Base-by-base conservation (phyloP, 2,888 invertebrate species). In the Standfussiana lucernea region DNA sequence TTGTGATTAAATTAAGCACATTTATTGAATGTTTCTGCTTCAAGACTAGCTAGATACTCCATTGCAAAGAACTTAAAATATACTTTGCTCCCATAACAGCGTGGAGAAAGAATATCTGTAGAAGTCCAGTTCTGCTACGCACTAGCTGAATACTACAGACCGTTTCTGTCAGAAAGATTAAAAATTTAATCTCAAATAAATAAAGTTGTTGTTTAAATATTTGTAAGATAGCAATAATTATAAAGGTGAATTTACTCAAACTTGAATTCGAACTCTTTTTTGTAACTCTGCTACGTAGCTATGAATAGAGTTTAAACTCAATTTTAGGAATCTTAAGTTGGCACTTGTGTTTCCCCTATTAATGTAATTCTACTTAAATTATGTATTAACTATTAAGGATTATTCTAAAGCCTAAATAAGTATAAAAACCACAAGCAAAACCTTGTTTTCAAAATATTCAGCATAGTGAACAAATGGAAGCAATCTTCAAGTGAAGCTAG, bases 401-500 rank as follows among this genome's bases (percentile, higher is more conserved):
- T 42, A n/a, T 50, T 56, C 7, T 8, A 28, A 56, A 56, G 11
- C 15, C 13, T 13, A 47, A 21, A 66, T 28, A n/a, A 64, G 18
- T 37, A 35, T 32, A 50, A 11, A 68, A 81, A 66, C n/a, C 15
- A 59, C 18, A 66, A 42, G 10, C n/a, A 59, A 64, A 77, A 67
- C 53, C 67, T 79, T 80, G 72, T 42, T 83, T 83, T 69, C 6
- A n/a, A 45, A 45, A 59, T 24, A 45, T 71, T 72, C 37, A n/a
- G 65, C 56, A 40, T 67, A n/a, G 21, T 59, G 40, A 71, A 71
- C 70, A 77, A 66, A 28, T 80, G 21, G 37, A 35, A 61, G 50
- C 32, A 77, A 66, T 70, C 59, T 71, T 32, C 35, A 47, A 56
- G 53, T 21, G 68, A 73, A 77, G 79, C 59, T 92, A 80, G 91